These are phyloP conservation scores for Thalassarche chlororhynchos DNA, from an alignment of 2,113 vertebrate genomes.

Conservation along the genomic window DNA sequence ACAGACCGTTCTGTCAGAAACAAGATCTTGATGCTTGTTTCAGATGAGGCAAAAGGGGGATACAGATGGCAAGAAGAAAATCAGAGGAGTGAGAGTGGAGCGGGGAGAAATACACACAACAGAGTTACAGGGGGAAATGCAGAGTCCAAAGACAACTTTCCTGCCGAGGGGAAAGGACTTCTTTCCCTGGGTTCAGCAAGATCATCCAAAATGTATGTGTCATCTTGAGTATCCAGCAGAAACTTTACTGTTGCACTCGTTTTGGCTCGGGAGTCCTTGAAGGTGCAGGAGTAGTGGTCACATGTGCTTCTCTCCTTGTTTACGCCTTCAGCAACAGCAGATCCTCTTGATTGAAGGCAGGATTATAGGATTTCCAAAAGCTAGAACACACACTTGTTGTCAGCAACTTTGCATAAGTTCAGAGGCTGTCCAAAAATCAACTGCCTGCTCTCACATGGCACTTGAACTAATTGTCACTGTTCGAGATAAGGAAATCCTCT, in stretches of 20 bases:
- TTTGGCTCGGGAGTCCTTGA: neutral
- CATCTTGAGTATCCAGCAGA: neutral
- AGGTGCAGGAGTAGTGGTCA: conserved; percentile 33
- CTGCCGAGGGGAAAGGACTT: neutral
- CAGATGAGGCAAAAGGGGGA: conserved; percentile 60
- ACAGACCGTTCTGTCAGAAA: conserved; percentile 65
- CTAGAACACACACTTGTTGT: conserved; percentile 22
- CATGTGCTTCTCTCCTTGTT: conserved; percentile 41
- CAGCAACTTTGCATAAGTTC: conserved; percentile 52
- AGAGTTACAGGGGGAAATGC: neutral
- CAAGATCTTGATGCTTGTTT: conserved; percentile 61
- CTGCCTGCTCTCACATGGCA: conserved; percentile 2
- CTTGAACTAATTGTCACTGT: conserved; percentile 46
- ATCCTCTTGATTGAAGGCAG: conserved; percentile 58
- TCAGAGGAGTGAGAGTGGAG: conserved; percentile 10
- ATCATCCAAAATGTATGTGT: neutral
- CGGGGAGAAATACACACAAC: neutral
- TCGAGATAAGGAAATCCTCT: conserved; percentile 45
- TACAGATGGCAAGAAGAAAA: conserved; percentile 55
- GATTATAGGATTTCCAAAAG: conserved; percentile 68
- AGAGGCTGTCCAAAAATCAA: conserved; percentile 43
- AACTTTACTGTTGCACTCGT: rapidly evolving
- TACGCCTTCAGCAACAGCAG: conserved; percentile 61
- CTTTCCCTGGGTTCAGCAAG: neutral
- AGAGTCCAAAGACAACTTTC: neutral